Conservation (phyloP, 1,140 invertebrate genomes). For the Centruroides vittatus region DNA sequence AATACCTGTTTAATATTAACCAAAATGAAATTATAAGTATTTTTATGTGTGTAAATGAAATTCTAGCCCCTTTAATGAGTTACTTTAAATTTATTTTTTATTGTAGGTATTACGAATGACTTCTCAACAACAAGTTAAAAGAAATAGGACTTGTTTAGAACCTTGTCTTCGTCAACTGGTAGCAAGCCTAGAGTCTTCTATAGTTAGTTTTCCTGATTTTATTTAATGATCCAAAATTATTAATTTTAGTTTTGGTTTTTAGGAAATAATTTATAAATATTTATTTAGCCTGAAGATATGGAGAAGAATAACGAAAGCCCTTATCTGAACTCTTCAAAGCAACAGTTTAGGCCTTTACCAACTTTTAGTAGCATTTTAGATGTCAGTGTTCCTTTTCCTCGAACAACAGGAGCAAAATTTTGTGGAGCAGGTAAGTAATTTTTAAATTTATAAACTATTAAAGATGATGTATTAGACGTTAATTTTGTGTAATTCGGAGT, state of each 20-base stretch:
- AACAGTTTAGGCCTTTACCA: conserved; percentile 1
- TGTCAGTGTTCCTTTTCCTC: conserved; percentile 79
- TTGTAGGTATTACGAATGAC: conserved; percentile 48
- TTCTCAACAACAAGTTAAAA: conserved; percentile 53
- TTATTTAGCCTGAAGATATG: conserved; percentile 4
- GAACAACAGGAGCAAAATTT: conserved; percentile 85
- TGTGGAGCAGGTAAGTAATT: conserved; percentile 51
- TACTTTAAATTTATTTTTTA: conserved; percentile 2
- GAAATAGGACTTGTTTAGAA: conserved; percentile 62
- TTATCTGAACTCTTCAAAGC: conserved; percentile 3
- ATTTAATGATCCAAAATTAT: background rate
- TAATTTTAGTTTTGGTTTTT: too few relatives aligned
- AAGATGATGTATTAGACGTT: too few relatives aligned
- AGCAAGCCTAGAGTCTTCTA: conserved; percentile 45
- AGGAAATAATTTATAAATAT: too few relatives aligned
- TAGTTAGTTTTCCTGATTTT: background rate
- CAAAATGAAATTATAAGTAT: too few relatives aligned
- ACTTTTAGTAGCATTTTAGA: conserved; percentile 30
- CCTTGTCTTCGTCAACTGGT: conserved; percentile 61
- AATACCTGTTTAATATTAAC: too few relatives aligned
- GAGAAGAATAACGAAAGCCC: background rate
- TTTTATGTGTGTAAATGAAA: too few relatives aligned
- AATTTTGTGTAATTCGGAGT: background rate
- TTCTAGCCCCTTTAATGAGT: background rate
- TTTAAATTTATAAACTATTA: background rate